phyloP scores from a whole-genome alignment of 2,797 vertebrate species.

The Myripristis murdjan region DNA sequence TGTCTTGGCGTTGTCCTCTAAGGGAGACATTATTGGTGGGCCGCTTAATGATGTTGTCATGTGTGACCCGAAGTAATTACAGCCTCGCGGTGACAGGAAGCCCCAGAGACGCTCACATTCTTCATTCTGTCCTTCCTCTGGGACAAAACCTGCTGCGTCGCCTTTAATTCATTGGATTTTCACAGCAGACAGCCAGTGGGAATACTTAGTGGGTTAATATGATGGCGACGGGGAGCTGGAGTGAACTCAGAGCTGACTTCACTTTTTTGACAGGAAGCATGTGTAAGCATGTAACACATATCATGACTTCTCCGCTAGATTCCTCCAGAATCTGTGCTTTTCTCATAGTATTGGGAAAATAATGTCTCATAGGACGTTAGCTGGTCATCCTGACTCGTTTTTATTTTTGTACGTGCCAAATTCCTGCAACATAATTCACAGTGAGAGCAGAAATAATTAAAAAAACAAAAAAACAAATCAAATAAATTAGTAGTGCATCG shows the following conservation, averaged over 20 bases:
- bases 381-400: too few relatives aligned
- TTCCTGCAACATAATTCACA: too few relatives aligned
- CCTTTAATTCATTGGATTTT: conserved; percentile 49
- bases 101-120: conserved; percentile 30
- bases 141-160: conserved; percentile 21
- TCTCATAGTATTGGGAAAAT: too few relatives aligned
- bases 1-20: conserved; percentile 9
- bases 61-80: conserved; percentile 52
- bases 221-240: conserved; percentile 24
- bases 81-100: conserved; percentile 12
- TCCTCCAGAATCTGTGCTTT: too few relatives aligned
- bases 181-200: conserved; percentile 43
- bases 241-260: conserved; percentile 18
- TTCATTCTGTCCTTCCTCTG: conserved; percentile 15
- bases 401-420: too few relatives aligned
- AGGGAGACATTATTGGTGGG: background rate
- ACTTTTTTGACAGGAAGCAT: conserved; percentile 12
- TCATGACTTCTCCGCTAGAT: too few relatives aligned
- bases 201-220: conserved; percentile 30
- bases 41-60: conserved; percentile 43
- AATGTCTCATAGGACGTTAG: too few relatives aligned
- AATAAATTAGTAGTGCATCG: too few relatives aligned
- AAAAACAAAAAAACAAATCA: too few relatives aligned
- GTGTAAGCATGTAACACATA: conserved; percentile 27
- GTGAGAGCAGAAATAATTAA: too few relatives aligned